Percentiles rank a stretch among this genome's conserved stretches.
Evolutionary conservation across 2,113 vertebrate genomes (phyloP).

Genomic region (Amphiprion percula): DNA sequence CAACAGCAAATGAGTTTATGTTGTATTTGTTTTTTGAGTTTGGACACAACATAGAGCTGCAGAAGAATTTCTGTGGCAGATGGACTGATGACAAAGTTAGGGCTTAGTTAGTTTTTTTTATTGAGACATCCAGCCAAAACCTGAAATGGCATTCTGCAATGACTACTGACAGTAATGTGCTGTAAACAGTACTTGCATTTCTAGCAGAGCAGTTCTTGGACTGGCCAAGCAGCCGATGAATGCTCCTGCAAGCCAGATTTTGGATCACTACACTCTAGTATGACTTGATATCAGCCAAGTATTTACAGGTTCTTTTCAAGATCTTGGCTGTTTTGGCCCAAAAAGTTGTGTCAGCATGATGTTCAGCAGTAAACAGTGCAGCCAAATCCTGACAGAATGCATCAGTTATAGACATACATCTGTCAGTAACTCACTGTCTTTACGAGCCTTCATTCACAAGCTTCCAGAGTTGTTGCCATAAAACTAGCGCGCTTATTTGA

Average conservation of each 20-base stretch:
- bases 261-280: constrained; percentile 52
- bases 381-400: not conserved
- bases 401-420: not conserved
- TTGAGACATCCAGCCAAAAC: constrained; percentile 11
- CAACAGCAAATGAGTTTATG: no score
- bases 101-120: constrained; percentile 15
- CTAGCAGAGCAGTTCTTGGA: constrained; percentile 14
- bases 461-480: not conserved
- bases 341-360: constrained; percentile 14
- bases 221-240: constrained; percentile 44
- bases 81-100: constrained; percentile 13
- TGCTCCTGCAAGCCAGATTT: constrained; percentile 32
- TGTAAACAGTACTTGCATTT: constrained; percentile 12
- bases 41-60: not conserved
- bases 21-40: not conserved
- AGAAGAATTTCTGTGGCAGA: not conserved
- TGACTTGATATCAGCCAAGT: constrained; percentile 46
- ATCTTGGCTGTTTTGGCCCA: constrained; percentile 11
- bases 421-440: not conserved
- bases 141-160: constrained; percentile 17
- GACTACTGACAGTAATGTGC: not conserved
- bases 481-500: constrained; percentile 1
- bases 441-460: not conserved
- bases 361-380: not conserved
- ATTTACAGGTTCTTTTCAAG: constrained; percentile 20